These are phyloP conservation scores for Hystrix cristata DNA, from an alignment of 2,113 vertebrate genomes.

Conservation along the genomic window DNA sequence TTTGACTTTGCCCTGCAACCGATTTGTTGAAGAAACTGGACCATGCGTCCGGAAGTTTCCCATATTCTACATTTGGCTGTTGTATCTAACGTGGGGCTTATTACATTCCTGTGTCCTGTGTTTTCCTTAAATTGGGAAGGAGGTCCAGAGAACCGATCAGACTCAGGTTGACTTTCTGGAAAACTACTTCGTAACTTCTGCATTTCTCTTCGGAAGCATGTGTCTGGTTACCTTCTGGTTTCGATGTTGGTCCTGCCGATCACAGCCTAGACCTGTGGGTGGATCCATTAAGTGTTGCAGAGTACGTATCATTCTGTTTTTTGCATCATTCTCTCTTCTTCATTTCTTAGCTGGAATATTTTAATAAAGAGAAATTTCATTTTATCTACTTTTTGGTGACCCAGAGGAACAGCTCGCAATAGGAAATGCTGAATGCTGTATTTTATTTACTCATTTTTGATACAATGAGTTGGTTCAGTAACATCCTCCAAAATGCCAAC, in stretches of 20 bases:
- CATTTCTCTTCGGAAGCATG: not conserved
- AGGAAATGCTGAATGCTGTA: not conserved
- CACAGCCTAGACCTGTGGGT: not conserved
- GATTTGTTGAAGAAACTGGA: not conserved
- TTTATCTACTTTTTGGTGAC: not conserved
- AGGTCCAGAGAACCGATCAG: not conserved
- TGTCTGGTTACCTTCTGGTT: not conserved
- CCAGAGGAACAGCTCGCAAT: not conserved
- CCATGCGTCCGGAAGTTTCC: not conserved
- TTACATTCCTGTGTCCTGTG: not conserved
- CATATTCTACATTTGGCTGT: not conserved
- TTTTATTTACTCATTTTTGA: not conserved
- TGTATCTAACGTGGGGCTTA: not conserved
- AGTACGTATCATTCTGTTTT: not conserved
- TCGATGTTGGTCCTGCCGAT: not conserved
- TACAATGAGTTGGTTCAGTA: not conserved
- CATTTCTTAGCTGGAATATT: not conserved
- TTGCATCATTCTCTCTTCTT: not conserved
- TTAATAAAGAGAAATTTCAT: constrained; percentile 17
- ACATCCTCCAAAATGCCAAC: not conserved
- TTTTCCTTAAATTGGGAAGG: not conserved
- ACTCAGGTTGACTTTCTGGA: not conserved
- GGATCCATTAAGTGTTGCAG: not conserved
- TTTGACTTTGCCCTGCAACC: not conserved
- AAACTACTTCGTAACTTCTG: not conserved